Percentiles rank a stretch among this genome's conserved stretches.
Evolutionary conservation across 2,113 vertebrate species (phyloP).

Genomic region (Chelonoidis abingdonii): DNA sequence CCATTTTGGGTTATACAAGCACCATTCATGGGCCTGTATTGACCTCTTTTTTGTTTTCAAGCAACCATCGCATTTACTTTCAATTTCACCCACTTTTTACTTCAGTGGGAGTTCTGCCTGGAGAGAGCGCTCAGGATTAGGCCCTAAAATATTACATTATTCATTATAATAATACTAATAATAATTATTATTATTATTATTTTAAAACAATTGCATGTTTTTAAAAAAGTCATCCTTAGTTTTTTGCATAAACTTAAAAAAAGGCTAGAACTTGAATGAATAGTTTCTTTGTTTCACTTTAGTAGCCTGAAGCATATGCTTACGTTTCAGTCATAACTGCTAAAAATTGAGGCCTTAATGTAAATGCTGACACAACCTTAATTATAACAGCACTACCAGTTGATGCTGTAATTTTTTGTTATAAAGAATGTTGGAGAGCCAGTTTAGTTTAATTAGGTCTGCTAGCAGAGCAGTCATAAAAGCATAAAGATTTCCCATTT

Average conservation of each 20-base stretch:
- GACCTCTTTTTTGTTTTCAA: background rate
- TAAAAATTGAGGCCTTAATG: constrained; percentile 58
- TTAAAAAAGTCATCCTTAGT: background rate
- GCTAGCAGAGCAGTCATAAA: constrained; percentile 79
- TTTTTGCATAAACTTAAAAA: background rate
- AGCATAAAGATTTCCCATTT: constrained; percentile 84
- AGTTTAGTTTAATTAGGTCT: constrained; percentile 83
- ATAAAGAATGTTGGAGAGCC: constrained; percentile 71
- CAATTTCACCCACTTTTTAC: background rate
- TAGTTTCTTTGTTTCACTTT: constrained; percentile 1
- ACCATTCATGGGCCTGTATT: background rate
- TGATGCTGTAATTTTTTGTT: constrained; percentile 73
- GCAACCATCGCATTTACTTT: background rate
- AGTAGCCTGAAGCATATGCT: constrained; percentile 46
- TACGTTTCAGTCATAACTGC: constrained; percentile 49
- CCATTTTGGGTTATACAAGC: background rate
- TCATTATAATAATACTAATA: too few species aligned
- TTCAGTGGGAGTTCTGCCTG: background rate
- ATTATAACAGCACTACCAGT: constrained; percentile 66
- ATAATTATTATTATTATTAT: background rate
- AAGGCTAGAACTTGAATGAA: background rate
- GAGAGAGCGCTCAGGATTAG: background rate
- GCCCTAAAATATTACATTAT: background rate
- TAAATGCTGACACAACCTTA: constrained; percentile 75
- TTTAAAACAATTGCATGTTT: background rate